These are phyloP conservation scores for Acleris literana DNA, from an alignment of 2,888 invertebrate genomes.

Conservation along the genomic window DNA sequence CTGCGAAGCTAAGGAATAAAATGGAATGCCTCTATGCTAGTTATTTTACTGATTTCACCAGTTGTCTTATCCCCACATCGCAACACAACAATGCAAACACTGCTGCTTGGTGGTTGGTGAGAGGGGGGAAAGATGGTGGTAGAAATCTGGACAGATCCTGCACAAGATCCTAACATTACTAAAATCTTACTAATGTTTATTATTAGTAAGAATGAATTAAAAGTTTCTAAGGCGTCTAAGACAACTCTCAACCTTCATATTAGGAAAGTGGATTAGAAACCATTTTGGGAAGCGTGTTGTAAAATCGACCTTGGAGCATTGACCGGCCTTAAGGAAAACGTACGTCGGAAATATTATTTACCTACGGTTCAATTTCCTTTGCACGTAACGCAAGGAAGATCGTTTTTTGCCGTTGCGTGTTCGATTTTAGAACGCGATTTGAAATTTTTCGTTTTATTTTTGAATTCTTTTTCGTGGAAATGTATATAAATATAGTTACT, in stretches of 20 bases:
- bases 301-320: slow-evolving; percentile 50
- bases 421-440: slow-evolving; percentile 51
- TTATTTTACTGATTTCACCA: too few relatives aligned
- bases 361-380: slow-evolving; percentile 53
- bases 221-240: too few relatives aligned
- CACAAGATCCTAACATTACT: too few relatives aligned
- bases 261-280: slow-evolving; percentile 49
- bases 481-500: neutral
- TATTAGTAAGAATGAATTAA: too few relatives aligned
- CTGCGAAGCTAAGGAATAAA: too few relatives aligned
- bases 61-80: too few relatives aligned
- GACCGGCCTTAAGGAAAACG: slow-evolving; percentile 43
- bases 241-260: slow-evolving; percentile 19
- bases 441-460: slow-evolving; percentile 37
- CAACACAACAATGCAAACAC: too few relatives aligned
- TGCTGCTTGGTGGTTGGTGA: too few relatives aligned
- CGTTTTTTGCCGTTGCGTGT: slow-evolving; percentile 43
- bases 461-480: neutral
- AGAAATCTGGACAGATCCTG: too few relatives aligned
- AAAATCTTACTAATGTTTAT: neutral
- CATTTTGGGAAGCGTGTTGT: slow-evolving; percentile 48
- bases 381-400: slow-evolving; percentile 47
- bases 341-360: slow-evolving; percentile 45
- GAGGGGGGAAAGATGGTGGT: too few relatives aligned
- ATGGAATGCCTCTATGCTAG: too few relatives aligned